Evolutionary conservation across 2,113 vertebrate genomes (phyloP).

Genomic region (Euleptes europaea): DNA sequence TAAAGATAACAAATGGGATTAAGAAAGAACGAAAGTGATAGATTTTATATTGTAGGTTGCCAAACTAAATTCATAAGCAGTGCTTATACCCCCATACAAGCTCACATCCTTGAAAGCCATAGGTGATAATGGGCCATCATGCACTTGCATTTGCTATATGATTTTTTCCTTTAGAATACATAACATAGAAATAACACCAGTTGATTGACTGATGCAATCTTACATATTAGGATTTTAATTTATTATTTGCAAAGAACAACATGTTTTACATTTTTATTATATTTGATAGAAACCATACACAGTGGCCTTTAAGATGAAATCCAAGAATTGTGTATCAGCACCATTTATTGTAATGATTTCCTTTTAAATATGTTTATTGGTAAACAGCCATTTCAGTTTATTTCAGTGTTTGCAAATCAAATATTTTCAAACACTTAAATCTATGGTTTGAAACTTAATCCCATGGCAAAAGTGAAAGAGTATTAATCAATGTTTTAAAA

Average conservation of each 20-base stretch:
- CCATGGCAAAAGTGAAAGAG: conserved; percentile 40
- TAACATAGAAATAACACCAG: background rate
- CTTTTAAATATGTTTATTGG: background rate
- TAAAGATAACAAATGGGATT: background rate
- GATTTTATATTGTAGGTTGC: background rate
- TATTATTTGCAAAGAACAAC: background rate
- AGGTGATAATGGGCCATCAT: background rate
- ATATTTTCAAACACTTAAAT: conserved; percentile 43
- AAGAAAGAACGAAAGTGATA: too few relatives aligned
- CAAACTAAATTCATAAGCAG: background rate
- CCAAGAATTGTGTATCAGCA: background rate
- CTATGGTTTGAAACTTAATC: conserved; percentile 55
- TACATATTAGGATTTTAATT: background rate
- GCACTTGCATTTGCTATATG: background rate
- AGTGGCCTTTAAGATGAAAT: background rate
- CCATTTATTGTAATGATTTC: background rate
- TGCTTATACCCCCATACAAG: background rate
- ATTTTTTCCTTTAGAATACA: background rate
- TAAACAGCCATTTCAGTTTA: background rate
- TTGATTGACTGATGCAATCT: background rate
- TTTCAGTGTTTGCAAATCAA: conserved; percentile 26
- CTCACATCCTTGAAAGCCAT: background rate
- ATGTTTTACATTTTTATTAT: background rate
- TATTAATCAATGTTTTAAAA: conserved; percentile 49
- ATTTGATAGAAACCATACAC: background rate